Base-by-base conservation (phyloP, 2,797 vertebrate genomes). In the Sarcoramphus papa region DNA sequence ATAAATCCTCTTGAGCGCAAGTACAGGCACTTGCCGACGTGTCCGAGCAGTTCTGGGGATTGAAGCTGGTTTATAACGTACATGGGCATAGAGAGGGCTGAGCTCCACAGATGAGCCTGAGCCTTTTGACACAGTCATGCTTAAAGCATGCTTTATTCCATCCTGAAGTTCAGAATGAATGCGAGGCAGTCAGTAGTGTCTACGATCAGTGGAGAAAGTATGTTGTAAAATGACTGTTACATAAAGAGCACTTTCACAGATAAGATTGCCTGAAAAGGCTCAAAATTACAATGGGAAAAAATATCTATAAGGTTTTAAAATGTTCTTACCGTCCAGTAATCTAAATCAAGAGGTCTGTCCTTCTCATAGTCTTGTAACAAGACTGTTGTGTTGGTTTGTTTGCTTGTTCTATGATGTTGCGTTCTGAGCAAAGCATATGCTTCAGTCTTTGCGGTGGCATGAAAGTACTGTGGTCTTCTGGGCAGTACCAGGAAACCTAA, bases 331-430 rank as follows among this genome's bases (percentile, higher is more conserved):
- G 0, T 23, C 25, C 43, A 16, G 45, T 31, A 10, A 18, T 9
- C 24, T 18, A 57, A 37, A 37, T 35, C 6, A 22, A 40, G 19
- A 40, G 28, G 23, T 74, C 25, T 19, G 25, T 25, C 41, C 31
- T 72, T 54, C 47, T 68, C 33, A 3, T 18, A 12, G 8, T 35
- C 13, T 45, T 45, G 43, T 68, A 12, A n/a, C 24, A 18, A 27
- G 10, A 9, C 8, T 6, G 3, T 10, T 15, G 22, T 6, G 45
- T 28, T n/a, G n/a, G 48, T 51, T 59, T 10, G 33, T 25, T 56
- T 8, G 50, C 28, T 48, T 5, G 4, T 20, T 33, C 62, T 12
- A 1, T 3, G 35, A 4, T 3, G 9, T 14, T 47, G 22, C 3
- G 1, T 91, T 92, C n/a, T 79, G 80, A 73, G 40, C 30, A 60